phyloP scores from a whole-genome alignment of 1,140 invertebrate species.

The Aphelenchoides besseyi region DNA sequence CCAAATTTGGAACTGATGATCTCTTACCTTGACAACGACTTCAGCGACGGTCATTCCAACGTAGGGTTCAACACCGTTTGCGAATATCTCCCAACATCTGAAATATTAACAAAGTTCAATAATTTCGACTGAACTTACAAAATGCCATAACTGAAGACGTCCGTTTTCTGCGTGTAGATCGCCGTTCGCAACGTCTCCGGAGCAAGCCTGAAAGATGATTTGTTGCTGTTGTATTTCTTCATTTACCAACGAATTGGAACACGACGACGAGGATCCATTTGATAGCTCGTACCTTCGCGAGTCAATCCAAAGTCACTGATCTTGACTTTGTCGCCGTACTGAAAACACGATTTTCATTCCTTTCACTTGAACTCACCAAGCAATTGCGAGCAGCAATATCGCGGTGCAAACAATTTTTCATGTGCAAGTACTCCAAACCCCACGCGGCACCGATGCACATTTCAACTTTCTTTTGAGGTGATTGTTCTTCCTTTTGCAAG shows the following conservation, averaged over 20 bases:
- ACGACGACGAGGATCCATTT: slow-evolving; percentile 14
- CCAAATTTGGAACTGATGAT: too few relatives aligned
- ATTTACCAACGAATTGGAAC: slow-evolving; percentile 47
- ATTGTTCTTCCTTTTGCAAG: slow-evolving; percentile 32
- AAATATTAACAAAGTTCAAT: too few relatives aligned
- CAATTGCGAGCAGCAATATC: slow-evolving; percentile 80
- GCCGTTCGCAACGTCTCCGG: slow-evolving; percentile 32
- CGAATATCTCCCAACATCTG: too few relatives aligned
- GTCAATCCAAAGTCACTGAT: slow-evolving; percentile 49
- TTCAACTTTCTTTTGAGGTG: slow-evolving; percentile 25
- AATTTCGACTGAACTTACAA: too few relatives aligned
- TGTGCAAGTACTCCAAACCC: slow-evolving; percentile 82
- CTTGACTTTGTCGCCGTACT: slow-evolving; percentile 31
- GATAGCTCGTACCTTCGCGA: slow-evolving; percentile 22
- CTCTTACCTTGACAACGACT: too few relatives aligned
- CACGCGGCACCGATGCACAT: slow-evolving; percentile 30
- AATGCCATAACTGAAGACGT: slow-evolving; percentile 33
- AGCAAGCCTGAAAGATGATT: slow-evolving; percentile 25
- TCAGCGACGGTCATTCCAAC: too few relatives aligned
- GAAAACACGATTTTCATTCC: background rate
- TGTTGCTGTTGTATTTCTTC: background rate
- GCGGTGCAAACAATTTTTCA: slow-evolving; percentile 89
- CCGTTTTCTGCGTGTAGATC: slow-evolving; percentile 30
- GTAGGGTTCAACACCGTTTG: too few relatives aligned
- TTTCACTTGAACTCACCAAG: slow-evolving; percentile 14